These are phyloP conservation scores for Prorops nasuta DNA, from an alignment of 1,140 invertebrate species.

Conservation along the genomic window DNA sequence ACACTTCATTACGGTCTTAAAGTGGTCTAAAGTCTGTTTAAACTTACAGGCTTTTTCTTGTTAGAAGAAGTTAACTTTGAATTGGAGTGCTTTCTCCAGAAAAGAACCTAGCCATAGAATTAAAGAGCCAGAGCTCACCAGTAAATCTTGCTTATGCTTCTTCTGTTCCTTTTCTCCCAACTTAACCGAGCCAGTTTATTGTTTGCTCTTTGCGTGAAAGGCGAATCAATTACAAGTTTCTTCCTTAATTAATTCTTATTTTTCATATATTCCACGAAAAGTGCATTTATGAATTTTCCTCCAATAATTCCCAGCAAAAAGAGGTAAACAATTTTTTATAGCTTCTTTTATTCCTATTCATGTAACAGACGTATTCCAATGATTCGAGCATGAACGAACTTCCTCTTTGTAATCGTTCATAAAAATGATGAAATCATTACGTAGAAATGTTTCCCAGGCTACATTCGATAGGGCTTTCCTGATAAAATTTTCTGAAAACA, in stretches of 20 bases:
- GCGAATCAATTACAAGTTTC: slow-evolving; percentile 22
- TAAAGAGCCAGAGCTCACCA: slow-evolving; percentile 21
- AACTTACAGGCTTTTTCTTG: slow-evolving; percentile 16
- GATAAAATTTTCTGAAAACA: no score
- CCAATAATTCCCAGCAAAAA: no score
- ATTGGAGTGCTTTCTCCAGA: slow-evolving; percentile 22
- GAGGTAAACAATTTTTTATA: no score
- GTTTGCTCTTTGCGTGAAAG: slow-evolving; percentile 12
- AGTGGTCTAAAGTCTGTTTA: slow-evolving; percentile 24
- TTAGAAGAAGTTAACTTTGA: slow-evolving; percentile 24
- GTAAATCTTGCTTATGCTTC: slow-evolving; percentile 27
- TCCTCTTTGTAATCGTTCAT: no score
- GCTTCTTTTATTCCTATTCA: no score
- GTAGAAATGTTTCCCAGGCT: no score
- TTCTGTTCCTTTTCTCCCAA: slow-evolving; percentile 16
- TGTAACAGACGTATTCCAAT: no score
- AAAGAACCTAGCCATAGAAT: slow-evolving; percentile 11
- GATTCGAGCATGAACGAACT: no score
- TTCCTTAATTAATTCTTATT: slow-evolving; percentile 32
- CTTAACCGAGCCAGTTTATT: slow-evolving; percentile 12
- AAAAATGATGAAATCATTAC: no score
- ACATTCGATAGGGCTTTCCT: no score
- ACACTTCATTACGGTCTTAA: slow-evolving; percentile 25
- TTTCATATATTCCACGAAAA: no score
- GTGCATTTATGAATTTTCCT: no score